These are phyloP conservation scores for Myoxocephalus aenaeus DNA, from an alignment of 2,797 vertebrate genomes.

Conservation along the genomic window DNA sequence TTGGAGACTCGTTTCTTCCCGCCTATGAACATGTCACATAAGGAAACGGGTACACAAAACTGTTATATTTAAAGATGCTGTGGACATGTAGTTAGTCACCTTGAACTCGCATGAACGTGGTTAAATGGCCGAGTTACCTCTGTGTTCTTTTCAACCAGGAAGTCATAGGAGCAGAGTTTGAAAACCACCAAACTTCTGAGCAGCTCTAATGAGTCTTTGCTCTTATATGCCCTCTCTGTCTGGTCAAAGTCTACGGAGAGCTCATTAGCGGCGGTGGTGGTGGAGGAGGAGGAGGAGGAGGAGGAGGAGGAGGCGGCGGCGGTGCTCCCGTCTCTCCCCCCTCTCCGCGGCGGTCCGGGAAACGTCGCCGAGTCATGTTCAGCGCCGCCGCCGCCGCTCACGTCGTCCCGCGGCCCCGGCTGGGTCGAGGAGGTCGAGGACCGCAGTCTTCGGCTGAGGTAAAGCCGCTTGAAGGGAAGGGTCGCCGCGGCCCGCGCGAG, in stretches of 20 bases:
- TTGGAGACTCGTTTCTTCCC: not conserved
- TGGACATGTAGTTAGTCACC: not conserved
- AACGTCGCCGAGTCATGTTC: slow-evolving; percentile 21
- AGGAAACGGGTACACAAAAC: not conserved
- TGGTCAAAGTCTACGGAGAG: slow-evolving; percentile 86
- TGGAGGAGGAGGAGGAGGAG: not conserved
- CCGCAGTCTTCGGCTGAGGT: slow-evolving; percentile 30
- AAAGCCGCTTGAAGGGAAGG: slow-evolving; percentile 9
- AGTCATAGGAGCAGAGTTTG: slow-evolving; percentile 88
- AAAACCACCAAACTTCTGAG: slow-evolving; percentile 89
- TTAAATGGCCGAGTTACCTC: slow-evolving; percentile 69
- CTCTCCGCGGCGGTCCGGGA: slow-evolving; percentile 15
- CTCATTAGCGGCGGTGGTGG: slow-evolving; percentile 23
- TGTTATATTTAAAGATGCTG: not conserved
- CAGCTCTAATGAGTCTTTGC: slow-evolving; percentile 90
- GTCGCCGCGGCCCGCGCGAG: slow-evolving; percentile 44
- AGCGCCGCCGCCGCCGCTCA: slow-evolving; percentile 24
- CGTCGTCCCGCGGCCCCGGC: slow-evolving; percentile 16
- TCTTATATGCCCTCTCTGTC: slow-evolving; percentile 88
- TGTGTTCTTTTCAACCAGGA: slow-evolving; percentile 87
- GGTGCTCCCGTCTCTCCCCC: not conserved
- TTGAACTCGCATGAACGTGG: not conserved
- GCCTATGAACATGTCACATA: not conserved
- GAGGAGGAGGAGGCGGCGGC: not conserved
- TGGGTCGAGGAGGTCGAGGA: slow-evolving; percentile 36